A percentile compares a stretch with the other conserved stretches of the same genome.
Conservation (phyloP, 1,140 invertebrate genomes). For the Cyrtorhinus lividipennis region DNA sequence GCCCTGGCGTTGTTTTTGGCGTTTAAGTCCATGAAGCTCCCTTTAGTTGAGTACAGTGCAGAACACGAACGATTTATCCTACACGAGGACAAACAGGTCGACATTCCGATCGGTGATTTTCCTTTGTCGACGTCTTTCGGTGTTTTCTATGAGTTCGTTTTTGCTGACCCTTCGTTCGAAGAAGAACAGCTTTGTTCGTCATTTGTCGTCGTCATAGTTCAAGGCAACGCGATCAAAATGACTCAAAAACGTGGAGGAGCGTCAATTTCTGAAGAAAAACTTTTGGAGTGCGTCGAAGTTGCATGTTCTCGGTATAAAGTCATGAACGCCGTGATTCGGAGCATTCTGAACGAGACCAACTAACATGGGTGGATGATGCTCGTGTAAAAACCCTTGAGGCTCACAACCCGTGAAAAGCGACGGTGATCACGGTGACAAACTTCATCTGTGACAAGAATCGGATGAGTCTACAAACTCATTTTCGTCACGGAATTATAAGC, state of each 20-base stretch:
- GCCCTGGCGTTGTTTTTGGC: conserved; percentile 54
- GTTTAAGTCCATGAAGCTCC: conserved; percentile 38
- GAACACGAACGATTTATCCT: conserved; percentile 8
- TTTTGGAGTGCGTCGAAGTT: conserved; percentile 7
- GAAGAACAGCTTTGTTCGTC: conserved; percentile 13
- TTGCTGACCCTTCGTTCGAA: conserved; percentile 10
- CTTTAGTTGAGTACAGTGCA: neutral
- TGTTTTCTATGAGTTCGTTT: conserved; percentile 13
- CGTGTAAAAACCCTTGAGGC: too few relatives aligned
- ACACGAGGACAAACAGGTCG: neutral
- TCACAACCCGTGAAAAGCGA: too few relatives aligned
- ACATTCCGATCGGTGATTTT: conserved; percentile 1
- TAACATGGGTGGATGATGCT: too few relatives aligned
- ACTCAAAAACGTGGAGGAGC: conserved; percentile 14
- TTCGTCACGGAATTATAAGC: too few relatives aligned
- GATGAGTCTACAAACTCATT: too few relatives aligned
- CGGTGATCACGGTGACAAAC: too few relatives aligned
- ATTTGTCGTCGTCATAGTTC: neutral
- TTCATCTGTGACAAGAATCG: too few relatives aligned
- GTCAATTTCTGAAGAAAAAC: neutral
- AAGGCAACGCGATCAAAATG: conserved; percentile 9
- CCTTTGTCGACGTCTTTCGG: conserved; percentile 11
- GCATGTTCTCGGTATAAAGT: conserved; percentile 8
- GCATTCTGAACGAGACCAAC: too few relatives aligned
- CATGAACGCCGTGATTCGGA: conserved; percentile 10